These are phyloP conservation scores for Drosophila simulans DNA, from an alignment of 1,140 invertebrate species.

Conservation along the genomic window DNA sequence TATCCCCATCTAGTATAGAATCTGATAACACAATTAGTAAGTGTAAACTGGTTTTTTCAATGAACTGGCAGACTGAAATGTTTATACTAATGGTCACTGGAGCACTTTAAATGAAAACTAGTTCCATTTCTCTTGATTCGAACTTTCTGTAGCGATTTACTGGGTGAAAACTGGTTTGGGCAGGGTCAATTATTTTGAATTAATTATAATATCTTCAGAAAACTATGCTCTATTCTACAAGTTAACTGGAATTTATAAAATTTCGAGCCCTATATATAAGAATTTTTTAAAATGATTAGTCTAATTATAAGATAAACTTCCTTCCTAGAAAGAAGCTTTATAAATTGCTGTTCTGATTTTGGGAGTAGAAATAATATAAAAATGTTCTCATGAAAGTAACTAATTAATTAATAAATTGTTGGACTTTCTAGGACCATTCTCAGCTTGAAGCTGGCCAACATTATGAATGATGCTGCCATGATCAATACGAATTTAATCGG, in stretches of 20 bases:
- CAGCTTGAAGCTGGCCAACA: constrained; percentile 89
- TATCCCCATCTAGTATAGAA: constrained; percentile 1
- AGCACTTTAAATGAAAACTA: constrained; percentile 8
- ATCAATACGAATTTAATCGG: constrained; percentile 90
- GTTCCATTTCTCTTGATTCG: constrained; percentile 15
- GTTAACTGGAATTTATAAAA: background rate
- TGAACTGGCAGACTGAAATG: constrained; percentile 5
- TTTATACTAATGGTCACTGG: background rate
- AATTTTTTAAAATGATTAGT: too few species aligned
- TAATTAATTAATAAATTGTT: background rate
- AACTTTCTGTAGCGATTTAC: background rate
- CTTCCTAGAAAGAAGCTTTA: too few species aligned
- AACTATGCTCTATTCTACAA: background rate
- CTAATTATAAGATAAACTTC: too few species aligned
- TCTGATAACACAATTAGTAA: constrained; percentile 11
- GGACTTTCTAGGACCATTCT: constrained; percentile 87
- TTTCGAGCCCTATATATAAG: too few species aligned
- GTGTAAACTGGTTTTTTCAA: constrained; percentile 7
- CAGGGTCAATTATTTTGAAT: background rate
- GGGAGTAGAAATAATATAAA: too few species aligned
- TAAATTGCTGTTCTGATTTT: too few species aligned
- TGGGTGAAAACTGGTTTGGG: constrained; percentile 3
- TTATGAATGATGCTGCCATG: constrained; percentile 90
- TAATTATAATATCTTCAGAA: background rate
- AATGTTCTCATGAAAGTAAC: background rate